phyloP scores from a whole-genome alignment of 2,888 invertebrate species.

The Ganaspis brasiliensis region DNA sequence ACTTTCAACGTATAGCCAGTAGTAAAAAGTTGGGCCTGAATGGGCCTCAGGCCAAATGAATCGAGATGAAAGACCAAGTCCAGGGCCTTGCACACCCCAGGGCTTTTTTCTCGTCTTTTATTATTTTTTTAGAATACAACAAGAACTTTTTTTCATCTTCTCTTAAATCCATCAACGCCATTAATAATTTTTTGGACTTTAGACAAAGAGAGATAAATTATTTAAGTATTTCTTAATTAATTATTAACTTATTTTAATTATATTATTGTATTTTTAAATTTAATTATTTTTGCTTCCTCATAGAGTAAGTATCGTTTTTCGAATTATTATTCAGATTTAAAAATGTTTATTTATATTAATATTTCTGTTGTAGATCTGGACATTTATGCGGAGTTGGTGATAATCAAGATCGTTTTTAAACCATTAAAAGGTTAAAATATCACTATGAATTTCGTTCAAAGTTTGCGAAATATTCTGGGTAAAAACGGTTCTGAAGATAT shows the following conservation, averaged over 20 bases:
- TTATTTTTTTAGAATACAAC: not conserved
- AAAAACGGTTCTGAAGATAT: slow-evolving; percentile 11
- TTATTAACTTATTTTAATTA: no score
- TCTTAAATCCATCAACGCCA: not conserved
- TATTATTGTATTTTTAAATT: no score
- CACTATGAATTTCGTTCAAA: slow-evolving; percentile 7
- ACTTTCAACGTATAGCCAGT: slow-evolving; percentile 61
- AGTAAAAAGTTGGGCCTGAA: slow-evolving; percentile 55
- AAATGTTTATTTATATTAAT: no score
- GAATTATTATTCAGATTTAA: no score
- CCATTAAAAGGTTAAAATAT: not conserved
- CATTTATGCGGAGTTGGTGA: no score
- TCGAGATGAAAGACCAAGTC: slow-evolving; percentile 60
- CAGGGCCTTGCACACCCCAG: slow-evolving; percentile 59
- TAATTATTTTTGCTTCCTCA: no score
- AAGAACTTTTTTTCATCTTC: not conserved
- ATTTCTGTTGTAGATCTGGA: no score
- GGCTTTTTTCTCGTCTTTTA: slow-evolving; percentile 25
- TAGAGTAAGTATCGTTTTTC: no score
- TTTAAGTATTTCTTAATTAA: no score
- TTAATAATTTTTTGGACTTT: no score
- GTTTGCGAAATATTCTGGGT: slow-evolving; percentile 28
- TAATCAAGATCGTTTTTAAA: not conserved
- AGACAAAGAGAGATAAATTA: no score
- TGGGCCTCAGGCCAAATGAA: slow-evolving; percentile 61